phyloP scores from a whole-genome alignment of 2,888 invertebrate genomes.

The Calameuta filiformis region DNA sequence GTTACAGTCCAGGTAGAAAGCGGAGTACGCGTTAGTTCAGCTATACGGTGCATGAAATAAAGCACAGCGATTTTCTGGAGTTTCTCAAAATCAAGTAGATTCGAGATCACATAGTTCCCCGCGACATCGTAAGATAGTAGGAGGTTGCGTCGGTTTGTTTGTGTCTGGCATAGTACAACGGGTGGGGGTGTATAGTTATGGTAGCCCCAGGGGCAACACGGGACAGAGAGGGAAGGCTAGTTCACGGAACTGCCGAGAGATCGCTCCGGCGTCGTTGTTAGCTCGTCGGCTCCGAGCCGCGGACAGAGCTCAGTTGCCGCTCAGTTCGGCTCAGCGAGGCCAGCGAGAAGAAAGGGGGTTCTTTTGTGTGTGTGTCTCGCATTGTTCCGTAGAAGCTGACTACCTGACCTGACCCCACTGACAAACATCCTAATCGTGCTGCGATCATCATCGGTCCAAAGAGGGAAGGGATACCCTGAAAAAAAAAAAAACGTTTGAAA shows the following conservation, averaged over 20 bases:
- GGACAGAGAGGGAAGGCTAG: constrained; percentile 28
- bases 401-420: constrained; percentile 11
- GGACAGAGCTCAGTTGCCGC: constrained; percentile 70
- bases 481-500: constrained; percentile 9
- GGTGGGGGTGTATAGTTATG: constrained; percentile 19
- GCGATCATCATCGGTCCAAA: neutral
- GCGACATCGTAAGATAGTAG: neutral
- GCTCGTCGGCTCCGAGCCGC: constrained; percentile 66
- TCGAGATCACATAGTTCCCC: neutral
- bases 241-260: constrained; percentile 66
- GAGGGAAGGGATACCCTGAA: constrained; percentile 15
- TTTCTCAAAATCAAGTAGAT: neutral
- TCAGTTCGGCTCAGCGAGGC: constrained; percentile 66
- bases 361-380: constrained; percentile 44
- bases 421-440: constrained; percentile 6
- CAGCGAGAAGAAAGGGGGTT: constrained; percentile 61
- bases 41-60: neutral
- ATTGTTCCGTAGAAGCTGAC: constrained; percentile 7
- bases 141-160: constrained; percentile 32
- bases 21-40: neutral
- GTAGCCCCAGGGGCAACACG: constrained; percentile 18
- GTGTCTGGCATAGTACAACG: constrained; percentile 20
- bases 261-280: constrained; percentile 68
- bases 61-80: neutral
- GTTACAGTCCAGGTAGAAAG: neutral